Evolutionary conservation across 2,797 vertebrate genomes (phyloP).

Genomic region (Diplodus sargus): DNA sequence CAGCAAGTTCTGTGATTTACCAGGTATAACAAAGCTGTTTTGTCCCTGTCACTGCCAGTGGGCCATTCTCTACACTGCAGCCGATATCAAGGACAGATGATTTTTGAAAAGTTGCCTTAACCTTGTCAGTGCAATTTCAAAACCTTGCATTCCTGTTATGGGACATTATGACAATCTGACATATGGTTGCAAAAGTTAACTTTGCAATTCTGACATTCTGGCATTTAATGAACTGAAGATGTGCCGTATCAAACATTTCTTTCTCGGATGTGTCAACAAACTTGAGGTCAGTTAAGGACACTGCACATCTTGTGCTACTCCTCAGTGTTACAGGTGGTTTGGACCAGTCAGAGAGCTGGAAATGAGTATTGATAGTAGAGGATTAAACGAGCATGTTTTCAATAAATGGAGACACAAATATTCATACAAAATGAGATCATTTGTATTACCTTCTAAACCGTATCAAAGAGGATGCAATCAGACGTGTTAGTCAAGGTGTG

Average conservation of each 20-base stretch:
- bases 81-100: constrained; percentile 32
- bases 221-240: constrained; percentile 37
- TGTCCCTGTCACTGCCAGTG: constrained; percentile 22
- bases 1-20: constrained; percentile 29
- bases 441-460: neutral
- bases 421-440: neutral
- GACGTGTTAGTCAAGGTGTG: constrained; percentile 2
- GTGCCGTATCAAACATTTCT: constrained; percentile 19
- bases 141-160: constrained; percentile 34
- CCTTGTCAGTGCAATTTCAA: constrained; percentile 54
- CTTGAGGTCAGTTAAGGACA: constrained; percentile 11
- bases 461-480: constrained; percentile 11
- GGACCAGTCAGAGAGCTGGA: neutral
- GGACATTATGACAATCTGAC: constrained; percentile 47
- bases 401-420: neutral
- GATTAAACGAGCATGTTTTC: neutral
- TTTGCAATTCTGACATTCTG: constrained; percentile 39
- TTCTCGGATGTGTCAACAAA: constrained; percentile 21
- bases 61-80: constrained; percentile 9
- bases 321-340: constrained; percentile 8
- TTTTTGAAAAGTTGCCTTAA: constrained; percentile 49
- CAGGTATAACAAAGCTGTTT: constrained; percentile 28
- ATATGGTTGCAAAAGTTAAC: constrained; percentile 29
- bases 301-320: neutral
- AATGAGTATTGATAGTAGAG: neutral